These are phyloP conservation scores for Apodemia mormo DNA, from an alignment of 2,888 invertebrate genomes.

Conservation along the genomic window DNA sequence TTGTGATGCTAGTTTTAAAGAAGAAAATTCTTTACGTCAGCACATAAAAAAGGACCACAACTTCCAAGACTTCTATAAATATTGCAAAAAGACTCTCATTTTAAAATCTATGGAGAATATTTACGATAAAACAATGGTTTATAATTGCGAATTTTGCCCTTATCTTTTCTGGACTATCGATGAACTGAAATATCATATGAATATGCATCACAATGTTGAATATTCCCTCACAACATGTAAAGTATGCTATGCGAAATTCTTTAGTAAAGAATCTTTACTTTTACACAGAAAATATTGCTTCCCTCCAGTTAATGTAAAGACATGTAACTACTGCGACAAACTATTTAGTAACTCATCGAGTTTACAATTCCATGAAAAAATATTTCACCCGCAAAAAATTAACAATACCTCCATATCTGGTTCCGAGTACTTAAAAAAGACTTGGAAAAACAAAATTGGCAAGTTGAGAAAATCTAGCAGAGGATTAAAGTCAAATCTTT, in stretches of 20 bases:
- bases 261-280: slow-evolving; percentile 51
- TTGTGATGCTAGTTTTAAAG: slow-evolving; percentile 49
- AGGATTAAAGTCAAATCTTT: neutral
- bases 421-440: neutral
- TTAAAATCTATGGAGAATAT: slow-evolving; percentile 36
- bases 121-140: slow-evolving; percentile 30
- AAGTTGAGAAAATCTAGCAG: neutral
- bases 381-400: slow-evolving; percentile 56
- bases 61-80: slow-evolving; percentile 59
- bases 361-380: slow-evolving; percentile 59
- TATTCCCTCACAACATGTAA: slow-evolving; percentile 59
- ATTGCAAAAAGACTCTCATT: slow-evolving; percentile 55
- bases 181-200: slow-evolving; percentile 63
- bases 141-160: slow-evolving; percentile 59
- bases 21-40: slow-evolving; percentile 51
- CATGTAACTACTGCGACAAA: slow-evolving; percentile 62
- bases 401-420: slow-evolving; percentile 57
- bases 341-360: slow-evolving; percentile 64
- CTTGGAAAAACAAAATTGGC: slow-evolving; percentile 45
- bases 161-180: slow-evolving; percentile 49
- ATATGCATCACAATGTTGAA: slow-evolving; percentile 52
- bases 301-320: slow-evolving; percentile 55
- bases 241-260: slow-evolving; percentile 65
- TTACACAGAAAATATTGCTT: slow-evolving; percentile 58
- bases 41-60: slow-evolving; percentile 60